Base-by-base conservation (phyloP, 2,797 vertebrate genomes). In the Helicolenus hilgendorfi region DNA sequence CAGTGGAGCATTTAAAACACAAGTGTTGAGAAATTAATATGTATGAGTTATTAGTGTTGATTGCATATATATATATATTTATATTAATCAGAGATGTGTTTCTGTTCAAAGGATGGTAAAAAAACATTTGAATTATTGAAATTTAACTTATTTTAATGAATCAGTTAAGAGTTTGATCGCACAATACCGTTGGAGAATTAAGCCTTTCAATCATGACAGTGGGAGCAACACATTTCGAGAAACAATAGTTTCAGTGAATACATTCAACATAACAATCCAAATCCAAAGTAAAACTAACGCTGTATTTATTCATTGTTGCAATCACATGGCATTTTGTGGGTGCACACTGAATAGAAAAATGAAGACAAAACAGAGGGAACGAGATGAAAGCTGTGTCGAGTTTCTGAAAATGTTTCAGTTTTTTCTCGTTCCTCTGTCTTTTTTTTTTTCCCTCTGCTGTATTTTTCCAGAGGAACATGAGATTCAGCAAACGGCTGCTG, bases 401-500 rank as follows among this genome's bases (percentile, higher is more conserved):
- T 90, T 88, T 87, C 81, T 91, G 77, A 92, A 90, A 89, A 70
- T 69, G 45, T 78, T 88, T 84, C 63, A 13, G 38, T 22, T 83
- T 77, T 76, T 64, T 64, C 7, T 64, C n/a, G 24, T 49, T 41
- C 29, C 63, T 33, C 24, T 58, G n/a, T 55, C 15, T 38, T 41
- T 18, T 33, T 18, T 72, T 38, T 36, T 72, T 53, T 11, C 2
- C 18, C 49, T 67, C 81, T 7, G 72, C 59, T 84, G 84, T 83
- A 71, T 87, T 90, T 85, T 90, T 81, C 62, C 83, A 55, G 69
- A 83, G 62, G 70, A 94, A 95, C 85, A 91, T 59, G 58, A 90
- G 88, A 94, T 92, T 92, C 89, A 74, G 90, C 89, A 93, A 96
- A 94, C 90, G 90, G 91, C 86, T 65, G 81, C 94, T 95, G 92